phyloP scores from a whole-genome alignment of 1,140 invertebrate genomes.

The Probaryconus sp. region DNA sequence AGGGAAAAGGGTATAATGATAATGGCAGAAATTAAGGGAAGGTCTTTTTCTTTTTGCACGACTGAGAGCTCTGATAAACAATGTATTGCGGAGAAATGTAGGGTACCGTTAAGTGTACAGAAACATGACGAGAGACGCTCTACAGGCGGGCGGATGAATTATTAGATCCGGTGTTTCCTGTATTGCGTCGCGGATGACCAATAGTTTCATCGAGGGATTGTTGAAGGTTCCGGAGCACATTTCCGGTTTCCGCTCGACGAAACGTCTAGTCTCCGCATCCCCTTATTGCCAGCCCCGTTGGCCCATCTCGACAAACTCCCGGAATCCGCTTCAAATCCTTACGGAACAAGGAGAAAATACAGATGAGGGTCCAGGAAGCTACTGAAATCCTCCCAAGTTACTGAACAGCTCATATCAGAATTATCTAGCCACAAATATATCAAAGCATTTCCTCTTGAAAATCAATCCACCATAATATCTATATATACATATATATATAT shows the following conservation, averaged over 20 bases:
- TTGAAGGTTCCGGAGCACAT: conserved; percentile 79
- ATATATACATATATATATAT: background rate
- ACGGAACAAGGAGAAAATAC: conserved; percentile 55
- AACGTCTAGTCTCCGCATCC: conserved; percentile 59
- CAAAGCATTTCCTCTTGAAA: conserved; percentile 49
- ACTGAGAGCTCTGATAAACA: background rate
- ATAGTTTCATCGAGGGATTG: conserved; percentile 79
- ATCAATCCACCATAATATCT: conserved; percentile 31
- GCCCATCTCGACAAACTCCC: conserved; percentile 60
- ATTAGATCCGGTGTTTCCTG: conserved; percentile 78
- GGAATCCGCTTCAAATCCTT: conserved; percentile 55
- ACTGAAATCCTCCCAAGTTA: conserved; percentile 38
- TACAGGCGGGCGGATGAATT: conserved; percentile 74
- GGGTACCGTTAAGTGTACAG: conserved; percentile 41
- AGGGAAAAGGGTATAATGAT: conserved; percentile 1
- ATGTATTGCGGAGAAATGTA: background rate
- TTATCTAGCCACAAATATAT: conserved; percentile 60
- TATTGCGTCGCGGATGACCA: conserved; percentile 78
- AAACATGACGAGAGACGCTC: conserved; percentile 54
- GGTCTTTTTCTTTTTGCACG: conserved; percentile 23
- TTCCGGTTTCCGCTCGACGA: conserved; percentile 76
- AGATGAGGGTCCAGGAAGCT: conserved; percentile 54
- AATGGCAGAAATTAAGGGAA: conserved; percentile 36
- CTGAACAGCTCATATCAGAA: conserved; percentile 42
- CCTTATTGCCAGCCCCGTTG: conserved; percentile 55